Base-by-base conservation (phyloP, 1,140 invertebrate genomes). In the Cotesia glomerata region DNA sequence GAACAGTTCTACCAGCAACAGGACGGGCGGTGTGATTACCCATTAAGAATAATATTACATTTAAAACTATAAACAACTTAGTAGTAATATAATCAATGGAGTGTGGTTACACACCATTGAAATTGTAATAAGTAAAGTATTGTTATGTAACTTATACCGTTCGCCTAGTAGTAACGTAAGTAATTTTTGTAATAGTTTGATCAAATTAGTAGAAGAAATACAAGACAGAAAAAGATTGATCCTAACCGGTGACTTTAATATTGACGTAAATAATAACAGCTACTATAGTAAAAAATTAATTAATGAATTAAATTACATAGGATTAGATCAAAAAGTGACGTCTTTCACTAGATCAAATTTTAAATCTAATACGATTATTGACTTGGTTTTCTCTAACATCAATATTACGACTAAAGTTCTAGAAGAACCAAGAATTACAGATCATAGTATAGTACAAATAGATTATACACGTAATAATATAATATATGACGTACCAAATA, bases 381-480 rank as follows among this genome's bases (percentile, higher is more conserved):
- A 72, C 34, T 45, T 72, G 2, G 70, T 66, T 18, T 72, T 72
- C 39, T 65, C 70, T 36, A 66, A 64, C 49, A 49, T 64, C n/a
- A 58, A 26, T 65, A 16, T 72, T 18, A 11, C 7, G n/a, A 65
- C 62, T 35, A 34, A 65, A 14, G 62, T 72, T 32, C 51, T 72
- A 5, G 32, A 14, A 16, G 65, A 36, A 9, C 70, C 70, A 58
- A 72, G 52, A 66, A 72, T 72, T 35, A 65, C 70, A 51, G 70
- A 72, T 13, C 62, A 72, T 39, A 5, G n/a, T 9, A 52, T 67
- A 4, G 11, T 64, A 9, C 11, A 64, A 45, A 36, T 64, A 64
- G 14, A 16, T 3, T 5, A 18, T 13, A 0, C 5, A 4, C 4
- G 32, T 4, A 0, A 13, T 61, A 26, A 34, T 61, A 11, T 26